Base-by-base conservation (phyloP, 2,797 vertebrate genomes). In the Epinephelus malabaricus region DNA sequence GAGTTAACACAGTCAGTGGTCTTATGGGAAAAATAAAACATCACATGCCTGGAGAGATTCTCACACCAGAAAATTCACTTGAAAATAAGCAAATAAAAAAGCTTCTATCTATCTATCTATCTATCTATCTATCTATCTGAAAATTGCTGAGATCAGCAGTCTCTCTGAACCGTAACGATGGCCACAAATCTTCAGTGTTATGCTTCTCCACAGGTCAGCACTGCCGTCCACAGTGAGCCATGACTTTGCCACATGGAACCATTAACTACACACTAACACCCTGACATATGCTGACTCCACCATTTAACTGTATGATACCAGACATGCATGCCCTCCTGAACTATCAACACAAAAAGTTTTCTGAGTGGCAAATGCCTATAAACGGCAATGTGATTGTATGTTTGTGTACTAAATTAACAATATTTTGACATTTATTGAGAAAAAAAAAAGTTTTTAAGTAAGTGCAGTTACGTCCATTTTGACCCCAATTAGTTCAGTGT, bases 141-240 rank as follows among this genome's bases (percentile, higher is more conserved):
- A 66, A 69, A 69, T 51, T 67, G 72, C 64, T 82, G 78, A 89
- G 15, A 60, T 91, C 86, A 88, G 79, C 80, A 81, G 34, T 50
- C 61, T 79, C 66, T 74, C 21, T 64, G 72, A 81, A 50, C 78
- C 78, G 55, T 69, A 51, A 58, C 18, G 27, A 79, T 45, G 59
- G 45, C 62, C 59, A 76, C 84, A 89, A 75, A 86, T 83, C 75
- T 64, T 76, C 30, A 49, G 38, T 19, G 34, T 46, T 78, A 61
- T 53, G 60, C 60, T 68, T 81, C 83, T 69, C 74, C 47, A 59
- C 87, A 69, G 70, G 65, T 88, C 86, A 84, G 78, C 58, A 54
- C 59, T 71, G 83, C 60, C 43, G 43, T 87, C 78, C 58, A 68
- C 78, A 27, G 63, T 74, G 64, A 88, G 78, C 65, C 76, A 84